Evolutionary conservation across 2,888 invertebrate genomes (phyloP), one percentile per base, ranked within the genome.

Genomic region (Tipula lateralis): DNA sequence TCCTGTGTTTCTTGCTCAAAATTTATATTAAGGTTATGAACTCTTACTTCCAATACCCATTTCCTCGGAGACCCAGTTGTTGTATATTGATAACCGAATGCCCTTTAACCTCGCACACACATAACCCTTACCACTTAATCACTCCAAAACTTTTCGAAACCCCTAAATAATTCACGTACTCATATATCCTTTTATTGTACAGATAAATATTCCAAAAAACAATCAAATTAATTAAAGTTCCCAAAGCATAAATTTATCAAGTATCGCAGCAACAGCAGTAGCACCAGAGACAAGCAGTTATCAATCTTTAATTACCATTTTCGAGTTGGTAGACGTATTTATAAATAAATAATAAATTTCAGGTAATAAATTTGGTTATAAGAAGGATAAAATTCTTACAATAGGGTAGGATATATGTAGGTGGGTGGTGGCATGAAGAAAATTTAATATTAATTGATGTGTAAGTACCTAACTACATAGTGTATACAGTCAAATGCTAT

Each of bases 281-380:
- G 44, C 5, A 19, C 19, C 50, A 24, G 66, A 66, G 66, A 66
- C 66, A 66, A 66, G 24, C 24, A 66, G 24, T 66, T 24, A 66
- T 66, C 66, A 66, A 66, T 66, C 66, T 66, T 66, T 66, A 66
- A 66, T 66, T 66, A 66, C 66, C 66, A 66, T 66, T 66, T 66
- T 66, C 19, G 66, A 66, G 24, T 66, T 24, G 7, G 24, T 24
- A 66, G 66, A 66, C 66, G 66, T 66, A 5, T 66, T 66, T 66
- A 66, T 24, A 66, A 66, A 66, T 66, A 66, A 66, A 66, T 66
- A 66, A 66, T 66, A 66, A 66, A 66, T 66, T 66, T 66, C 66
- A 66, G 66, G 66, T 66, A 66, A 66, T 66, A 66, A 66, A 66
- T 66, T 66, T 66, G 66, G 66, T 19, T 66, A 24, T 66, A 66